Percentiles rank a stretch among this genome's conserved stretches.
These are phyloP conservation scores for Leptopilina drosophilae DNA, from an alignment of 2,888 invertebrate genomes.

Conservation along the genomic window DNA sequence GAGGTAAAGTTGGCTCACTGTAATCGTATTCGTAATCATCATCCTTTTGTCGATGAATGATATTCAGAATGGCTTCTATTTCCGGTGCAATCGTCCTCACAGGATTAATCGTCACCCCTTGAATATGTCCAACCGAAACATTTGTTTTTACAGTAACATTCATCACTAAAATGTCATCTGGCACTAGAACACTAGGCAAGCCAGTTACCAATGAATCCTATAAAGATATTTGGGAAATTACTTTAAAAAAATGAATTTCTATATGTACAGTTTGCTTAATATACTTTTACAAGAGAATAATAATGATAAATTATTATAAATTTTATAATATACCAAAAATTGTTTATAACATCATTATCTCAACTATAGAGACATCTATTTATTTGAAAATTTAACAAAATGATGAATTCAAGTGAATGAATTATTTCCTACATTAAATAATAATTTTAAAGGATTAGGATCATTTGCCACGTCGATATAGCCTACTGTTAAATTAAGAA, in stretches of 20 bases:
- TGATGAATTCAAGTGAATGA: too few relatives aligned
- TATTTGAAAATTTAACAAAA: too few relatives aligned
- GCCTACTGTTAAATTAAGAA: too few relatives aligned
- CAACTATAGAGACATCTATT: too few relatives aligned
- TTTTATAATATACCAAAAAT: too few relatives aligned
- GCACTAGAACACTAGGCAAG: constrained; percentile 71
- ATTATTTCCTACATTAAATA: too few relatives aligned
- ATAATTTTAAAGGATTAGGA: too few relatives aligned
- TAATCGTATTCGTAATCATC: constrained; percentile 85
- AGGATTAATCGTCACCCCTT: constrained; percentile 77
- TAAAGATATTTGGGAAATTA: background rate
- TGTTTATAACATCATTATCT: too few relatives aligned
- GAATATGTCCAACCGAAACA: constrained; percentile 75
- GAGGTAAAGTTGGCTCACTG: constrained; percentile 85
- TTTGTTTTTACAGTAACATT: constrained; percentile 79
- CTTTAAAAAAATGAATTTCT: too few relatives aligned
- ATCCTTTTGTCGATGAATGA: constrained; percentile 78
- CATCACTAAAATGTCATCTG: constrained; percentile 79
- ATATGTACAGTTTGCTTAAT: background rate
- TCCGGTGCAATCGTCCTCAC: constrained; percentile 73
- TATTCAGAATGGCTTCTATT: constrained; percentile 78
- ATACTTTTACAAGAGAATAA: too few relatives aligned
- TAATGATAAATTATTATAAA: too few relatives aligned
- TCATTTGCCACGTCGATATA: too few relatives aligned
- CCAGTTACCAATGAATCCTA: constrained; percentile 40